phyloP scores from a whole-genome alignment of 2,888 invertebrate genomes.

The Hartigia nigra region DNA sequence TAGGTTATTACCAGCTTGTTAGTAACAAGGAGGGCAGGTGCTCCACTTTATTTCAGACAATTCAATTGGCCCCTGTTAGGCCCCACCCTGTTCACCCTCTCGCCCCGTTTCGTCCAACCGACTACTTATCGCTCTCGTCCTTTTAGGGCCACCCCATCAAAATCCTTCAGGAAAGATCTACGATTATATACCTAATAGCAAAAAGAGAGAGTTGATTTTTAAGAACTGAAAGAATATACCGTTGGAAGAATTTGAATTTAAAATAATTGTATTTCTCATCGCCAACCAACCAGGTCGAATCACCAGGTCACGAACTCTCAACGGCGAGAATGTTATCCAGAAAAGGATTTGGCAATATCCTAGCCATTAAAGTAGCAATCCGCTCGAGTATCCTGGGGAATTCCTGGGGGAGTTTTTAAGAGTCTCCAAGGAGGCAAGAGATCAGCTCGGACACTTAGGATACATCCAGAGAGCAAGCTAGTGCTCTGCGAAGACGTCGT shows the following conservation, averaged over 20 bases:
- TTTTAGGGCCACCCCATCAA: conserved; percentile 9
- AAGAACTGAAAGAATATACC: background rate
- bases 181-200: background rate
- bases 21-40: conserved; percentile 55
- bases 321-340: background rate
- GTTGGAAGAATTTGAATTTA: background rate
- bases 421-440: background rate
- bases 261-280: background rate
- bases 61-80: conserved; percentile 56
- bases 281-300: background rate
- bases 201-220: background rate
- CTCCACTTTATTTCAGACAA: conserved; percentile 64
- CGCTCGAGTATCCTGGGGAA: background rate
- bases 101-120: conserved; percentile 33
- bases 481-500: conserved; percentile 3
- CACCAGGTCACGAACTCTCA: too few species aligned
- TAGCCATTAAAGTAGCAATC: background rate
- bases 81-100: conserved; percentile 38
- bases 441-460: background rate
- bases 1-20: conserved; percentile 64
- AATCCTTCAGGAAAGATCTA: background rate
- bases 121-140: conserved; percentile 27
- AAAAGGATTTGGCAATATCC: background rate
- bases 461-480: background rate
- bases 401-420: background rate